Conservation (phyloP, 1,140 invertebrate genomes). For the Conopomorpha cramerella region DNA sequence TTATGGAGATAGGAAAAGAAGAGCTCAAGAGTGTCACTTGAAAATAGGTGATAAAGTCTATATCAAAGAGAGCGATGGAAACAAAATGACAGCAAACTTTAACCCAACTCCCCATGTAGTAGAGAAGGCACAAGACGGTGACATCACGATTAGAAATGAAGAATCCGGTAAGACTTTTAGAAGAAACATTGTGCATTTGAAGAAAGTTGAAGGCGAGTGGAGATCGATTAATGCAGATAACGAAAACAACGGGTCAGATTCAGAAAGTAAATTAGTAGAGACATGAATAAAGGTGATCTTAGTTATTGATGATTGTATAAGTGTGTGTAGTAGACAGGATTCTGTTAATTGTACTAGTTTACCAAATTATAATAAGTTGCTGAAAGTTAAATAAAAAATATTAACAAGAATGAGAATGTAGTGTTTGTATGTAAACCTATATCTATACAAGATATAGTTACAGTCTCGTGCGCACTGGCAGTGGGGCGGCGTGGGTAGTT, state of each 20-base stretch:
- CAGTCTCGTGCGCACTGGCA: background rate
- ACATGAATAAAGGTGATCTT: too few relatives aligned
- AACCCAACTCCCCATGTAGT: slow-evolving; percentile 1
- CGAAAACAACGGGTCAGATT: background rate
- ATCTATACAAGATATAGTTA: background rate
- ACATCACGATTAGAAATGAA: background rate
- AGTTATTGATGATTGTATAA: background rate
- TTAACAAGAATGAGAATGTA: background rate
- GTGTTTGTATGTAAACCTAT: background rate
- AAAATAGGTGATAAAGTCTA: slow-evolving; percentile 1
- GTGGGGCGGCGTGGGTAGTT: background rate
- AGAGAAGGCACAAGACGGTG: background rate
- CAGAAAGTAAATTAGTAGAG: background rate
- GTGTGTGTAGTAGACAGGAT: background rate
- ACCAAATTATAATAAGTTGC: too few relatives aligned
- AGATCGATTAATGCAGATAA: background rate
- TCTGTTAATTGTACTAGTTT: background rate
- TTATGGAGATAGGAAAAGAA: slow-evolving; percentile 1
- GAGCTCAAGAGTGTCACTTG: background rate
- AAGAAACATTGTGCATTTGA: slow-evolving; percentile 2
- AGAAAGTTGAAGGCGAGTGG: background rate
- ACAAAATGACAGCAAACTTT: slow-evolving; percentile 1
- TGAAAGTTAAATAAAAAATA: background rate
- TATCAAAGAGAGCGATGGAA: background rate
- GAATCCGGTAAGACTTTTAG: background rate